A percentile compares a stretch with the other conserved stretches of the same genome.
phyloP scores from a whole-genome alignment of 1,140 invertebrate species.

The Artemia franciscana region DNA sequence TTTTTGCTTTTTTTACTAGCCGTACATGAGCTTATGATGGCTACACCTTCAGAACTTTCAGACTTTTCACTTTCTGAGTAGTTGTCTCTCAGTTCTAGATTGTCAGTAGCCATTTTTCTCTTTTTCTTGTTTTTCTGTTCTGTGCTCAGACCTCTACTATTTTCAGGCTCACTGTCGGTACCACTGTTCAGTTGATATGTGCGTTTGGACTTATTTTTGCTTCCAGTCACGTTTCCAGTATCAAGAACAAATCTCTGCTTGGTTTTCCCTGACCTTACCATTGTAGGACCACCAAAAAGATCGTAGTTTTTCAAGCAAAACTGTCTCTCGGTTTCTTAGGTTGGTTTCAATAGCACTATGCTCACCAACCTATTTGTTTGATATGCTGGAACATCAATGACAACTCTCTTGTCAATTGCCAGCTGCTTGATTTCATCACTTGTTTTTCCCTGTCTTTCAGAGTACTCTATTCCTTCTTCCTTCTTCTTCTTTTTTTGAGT shows the following conservation, averaged over 20 bases:
- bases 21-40: neutral
- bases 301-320: neutral
- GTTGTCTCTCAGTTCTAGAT: neutral
- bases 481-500: neutral
- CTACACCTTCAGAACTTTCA: neutral
- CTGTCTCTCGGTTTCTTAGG: neutral
- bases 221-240: neutral
- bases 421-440: neutral
- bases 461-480: neutral
- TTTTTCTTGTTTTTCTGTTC: neutral
- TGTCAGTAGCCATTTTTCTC: neutral
- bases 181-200: neutral
- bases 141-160: neutral
- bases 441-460: neutral
- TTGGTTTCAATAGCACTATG: neutral
- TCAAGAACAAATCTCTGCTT: neutral
- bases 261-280: neutral
- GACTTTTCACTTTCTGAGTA: neutral
- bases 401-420: neutral
- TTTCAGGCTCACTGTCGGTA: neutral
- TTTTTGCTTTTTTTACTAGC: too few relatives aligned
- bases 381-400: neutral
- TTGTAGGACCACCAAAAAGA: neutral
- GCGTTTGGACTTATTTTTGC: neutral
- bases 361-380: neutral